These are phyloP conservation scores for Ophion ventricosus DNA, from an alignment of 2,888 invertebrate genomes.

Conservation along the genomic window DNA sequence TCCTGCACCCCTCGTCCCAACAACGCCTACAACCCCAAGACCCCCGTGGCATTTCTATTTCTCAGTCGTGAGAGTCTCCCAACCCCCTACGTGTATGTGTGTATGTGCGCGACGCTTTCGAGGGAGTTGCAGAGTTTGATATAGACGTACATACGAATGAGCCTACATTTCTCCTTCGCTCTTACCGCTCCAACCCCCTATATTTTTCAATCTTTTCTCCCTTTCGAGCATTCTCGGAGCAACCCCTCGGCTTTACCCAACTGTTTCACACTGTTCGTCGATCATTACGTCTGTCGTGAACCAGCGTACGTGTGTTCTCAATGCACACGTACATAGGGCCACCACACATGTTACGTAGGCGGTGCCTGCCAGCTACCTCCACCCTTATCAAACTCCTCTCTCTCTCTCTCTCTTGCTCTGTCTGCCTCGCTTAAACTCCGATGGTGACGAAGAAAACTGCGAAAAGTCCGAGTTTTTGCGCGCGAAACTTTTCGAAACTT, in stretches of 20 bases:
- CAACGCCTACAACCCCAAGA: not conserved
- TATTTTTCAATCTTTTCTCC: constrained; percentile 49
- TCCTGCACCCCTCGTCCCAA: constrained; percentile 37
- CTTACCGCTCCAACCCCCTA: constrained; percentile 31
- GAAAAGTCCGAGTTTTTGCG: constrained; percentile 78
- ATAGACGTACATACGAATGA: not conserved
- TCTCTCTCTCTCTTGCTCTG: not conserved
- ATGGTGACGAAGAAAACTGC: constrained; percentile 69
- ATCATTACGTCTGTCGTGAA: not conserved
- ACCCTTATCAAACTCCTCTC: not conserved
- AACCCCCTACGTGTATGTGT: not conserved
- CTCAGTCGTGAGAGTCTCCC: constrained; percentile 22
- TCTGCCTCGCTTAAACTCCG: not conserved
- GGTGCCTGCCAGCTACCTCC: not conserved
- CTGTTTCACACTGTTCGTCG: constrained; percentile 5
- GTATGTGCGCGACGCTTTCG: not conserved
- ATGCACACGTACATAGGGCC: not conserved
- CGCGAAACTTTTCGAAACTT: constrained; percentile 77
- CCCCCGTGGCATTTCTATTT: constrained; percentile 46
- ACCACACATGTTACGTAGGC: not conserved
- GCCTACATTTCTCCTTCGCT: constrained; percentile 32
- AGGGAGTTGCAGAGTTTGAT: constrained; percentile 7
- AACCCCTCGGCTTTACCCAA: constrained; percentile 17
- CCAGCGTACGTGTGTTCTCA: not conserved
- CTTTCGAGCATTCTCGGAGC: constrained; percentile 67